Conservation (phyloP, 1,140 invertebrate genomes). For the Drosophila yakuba region DNA sequence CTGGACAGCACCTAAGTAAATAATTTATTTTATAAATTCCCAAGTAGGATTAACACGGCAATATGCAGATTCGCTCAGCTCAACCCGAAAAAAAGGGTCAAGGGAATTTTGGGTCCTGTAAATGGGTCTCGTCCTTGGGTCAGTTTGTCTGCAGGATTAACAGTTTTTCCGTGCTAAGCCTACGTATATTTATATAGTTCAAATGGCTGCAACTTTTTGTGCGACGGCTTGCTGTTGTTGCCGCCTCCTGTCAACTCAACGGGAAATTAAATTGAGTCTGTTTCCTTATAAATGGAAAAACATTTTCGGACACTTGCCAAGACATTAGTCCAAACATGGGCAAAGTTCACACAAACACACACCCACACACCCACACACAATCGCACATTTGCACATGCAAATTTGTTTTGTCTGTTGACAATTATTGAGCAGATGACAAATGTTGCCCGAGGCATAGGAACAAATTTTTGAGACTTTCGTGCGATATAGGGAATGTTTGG, state of each 20-base stretch:
- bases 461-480: conserved; percentile 25
- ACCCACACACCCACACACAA: not conserved
- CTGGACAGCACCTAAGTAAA: conserved; percentile 52
- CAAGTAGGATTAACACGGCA: conserved; percentile 80
- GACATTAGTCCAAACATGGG: conserved; percentile 49
- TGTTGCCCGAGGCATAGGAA: conserved; percentile 19
- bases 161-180: conserved; percentile 70
- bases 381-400: conserved; percentile 16
- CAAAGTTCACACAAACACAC: conserved; percentile 28
- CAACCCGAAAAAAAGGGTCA: conserved; percentile 65
- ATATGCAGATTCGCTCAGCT: conserved; percentile 70
- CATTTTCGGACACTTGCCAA: conserved; percentile 68
- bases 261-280: conserved; percentile 79
- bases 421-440: conserved; percentile 80
- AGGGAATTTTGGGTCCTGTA: conserved; percentile 40
- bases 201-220: conserved; percentile 46
- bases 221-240: no score
- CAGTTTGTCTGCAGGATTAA: conserved; percentile 51
- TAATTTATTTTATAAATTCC: conserved; percentile 82
- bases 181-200: conserved; percentile 79
- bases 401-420: conserved; percentile 55
- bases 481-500: not conserved
- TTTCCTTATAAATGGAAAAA: conserved; percentile 74
- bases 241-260: conserved; percentile 62
- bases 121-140: conserved; percentile 42